Evolutionary conservation across 2,797 vertebrate genomes (phyloP).

Genomic region (Tolypeutes matacus): DNA sequence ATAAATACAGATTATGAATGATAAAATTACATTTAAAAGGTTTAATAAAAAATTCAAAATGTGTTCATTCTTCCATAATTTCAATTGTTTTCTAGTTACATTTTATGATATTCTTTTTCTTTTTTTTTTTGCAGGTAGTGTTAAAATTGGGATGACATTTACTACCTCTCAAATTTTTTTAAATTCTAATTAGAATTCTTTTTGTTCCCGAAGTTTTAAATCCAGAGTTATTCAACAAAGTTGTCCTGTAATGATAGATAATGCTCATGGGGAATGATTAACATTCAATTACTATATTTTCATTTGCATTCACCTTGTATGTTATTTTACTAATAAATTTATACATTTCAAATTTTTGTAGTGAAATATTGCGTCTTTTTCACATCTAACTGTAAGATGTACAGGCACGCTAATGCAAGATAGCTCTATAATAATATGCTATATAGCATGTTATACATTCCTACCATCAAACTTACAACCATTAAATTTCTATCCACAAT

Average conservation of each 20-base stretch:
- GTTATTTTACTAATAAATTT: constrained; percentile 5
- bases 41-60: constrained; percentile 38
- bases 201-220: constrained; percentile 37
- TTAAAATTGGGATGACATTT: not conserved
- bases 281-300: not conserved
- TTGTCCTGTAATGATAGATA: not conserved
- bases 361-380: not conserved
- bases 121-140: not conserved
- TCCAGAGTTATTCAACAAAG: not conserved
- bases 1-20: not conserved
- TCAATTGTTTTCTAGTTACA: not conserved
- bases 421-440: constrained; percentile 33
- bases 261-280: not conserved
- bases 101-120: constrained; percentile 3
- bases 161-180: constrained; percentile 7
- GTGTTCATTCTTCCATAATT: not conserved
- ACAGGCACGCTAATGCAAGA: not conserved
- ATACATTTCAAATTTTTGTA: not conserved
- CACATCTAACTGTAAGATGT: not conserved
- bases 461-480: constrained; percentile 38
- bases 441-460: not conserved
- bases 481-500: constrained; percentile 20
- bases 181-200: not conserved
- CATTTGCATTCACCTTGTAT: not conserved
- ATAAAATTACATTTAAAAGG: not conserved